Base-by-base conservation (phyloP, 2,888 invertebrate genomes). In the Ectobius pallidus region DNA sequence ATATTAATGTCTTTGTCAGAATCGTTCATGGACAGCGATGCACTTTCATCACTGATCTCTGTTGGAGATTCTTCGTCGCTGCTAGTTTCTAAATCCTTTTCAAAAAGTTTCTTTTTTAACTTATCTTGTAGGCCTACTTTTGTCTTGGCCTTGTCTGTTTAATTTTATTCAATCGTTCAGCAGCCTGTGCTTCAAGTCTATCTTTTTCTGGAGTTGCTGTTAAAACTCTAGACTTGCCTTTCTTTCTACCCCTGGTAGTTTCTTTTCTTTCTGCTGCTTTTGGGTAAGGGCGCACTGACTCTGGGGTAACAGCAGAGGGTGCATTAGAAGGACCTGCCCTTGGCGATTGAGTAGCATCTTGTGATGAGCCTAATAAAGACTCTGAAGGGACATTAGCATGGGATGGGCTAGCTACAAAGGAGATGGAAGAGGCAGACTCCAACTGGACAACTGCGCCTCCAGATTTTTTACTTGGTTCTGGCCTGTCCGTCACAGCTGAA, bases 401-500 rank as follows among this genome's bases (percentile, higher is more conserved):
- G 39, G 14, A 6, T 39, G 39, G 6, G 6, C 39, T 39, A 6
- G 14, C 14, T 39, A 9, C 14, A 6, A 9, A 14, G 6, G 14
- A 14, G 39, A 39, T 39, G 39, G 39, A 39, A 6, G 14, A 39
- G 6, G 39, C 14, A 39, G 39, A 39, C 14, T 14, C 14, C 14
- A 14, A 39, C 39, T 6, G 39, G 6, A 39, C 39, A 6, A 39
- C 7, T 39, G 14, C 6, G 39, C 14, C 39, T 39, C 14, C 39
- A n/a, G n/a, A n/a, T 39, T 39, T 14, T 9, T 6, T 6, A n/a
- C 49, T n/a, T n/a, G 63, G 14, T 32, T 7, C 11, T 16, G 69
- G 69, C 30, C 49, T 46, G 20, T 46, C 55, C 3, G 34, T 55
- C 3, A 69, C 55, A 34, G n/a, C n/a, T n/a, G n/a, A n/a, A n/a